Evolutionary conservation across 2,888 invertebrate genomes (phyloP), one percentile per base, ranked within the genome.

Genomic region (Oligia fasciuncula): DNA sequence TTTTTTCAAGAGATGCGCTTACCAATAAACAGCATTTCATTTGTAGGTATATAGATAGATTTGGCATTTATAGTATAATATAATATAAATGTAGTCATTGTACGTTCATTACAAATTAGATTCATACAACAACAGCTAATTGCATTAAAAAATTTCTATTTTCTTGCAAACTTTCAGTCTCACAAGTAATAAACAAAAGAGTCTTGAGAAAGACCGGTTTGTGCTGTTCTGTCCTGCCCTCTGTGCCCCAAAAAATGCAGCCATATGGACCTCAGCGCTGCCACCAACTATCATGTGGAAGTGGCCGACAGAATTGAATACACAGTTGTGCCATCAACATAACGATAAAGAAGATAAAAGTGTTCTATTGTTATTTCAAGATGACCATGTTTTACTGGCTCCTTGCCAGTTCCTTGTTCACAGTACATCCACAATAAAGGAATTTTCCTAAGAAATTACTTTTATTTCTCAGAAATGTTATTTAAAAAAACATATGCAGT

Each of bases 361-460:
- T 3, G 17, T 73, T 43, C 14, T 75, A 35, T 5, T 68, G 51
- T 51, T 57, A 76, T 67, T 68, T 43, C 60, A 62, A 51, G n/a
- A 65, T 57, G 23, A 49, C 63, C 13, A 54, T 49, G 4, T 65
- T 54, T 68, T n/a, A 1, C 63, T 79, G 79, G 70, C 35, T 9
- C 1, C 0, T 0, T 49, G 70, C 69, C 69, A 70, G 4, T 69
- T 77, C 9, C 40, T 43, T 35, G 9, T 63, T 63, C 17, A 40
- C 14, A 2, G 29, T 29, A 49, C 8, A n/a, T 51, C n/a, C 43
- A 62, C 9, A n/a, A 51, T n/a, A 29, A 68, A 57, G 29, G 29
- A 62, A 51, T 13, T 43, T 19, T 46, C 3, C 2, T 19, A 51
- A 51, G 23, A n/a, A 68, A 46, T 4, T n/a, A 9, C 17, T 68